A percentile compares a stretch with the other conserved stretches of the same genome.
These are phyloP conservation scores for Bergia sp. DNA, from an alignment of 92 coral and sea anemone species.

Conservation along the genomic window DNA sequence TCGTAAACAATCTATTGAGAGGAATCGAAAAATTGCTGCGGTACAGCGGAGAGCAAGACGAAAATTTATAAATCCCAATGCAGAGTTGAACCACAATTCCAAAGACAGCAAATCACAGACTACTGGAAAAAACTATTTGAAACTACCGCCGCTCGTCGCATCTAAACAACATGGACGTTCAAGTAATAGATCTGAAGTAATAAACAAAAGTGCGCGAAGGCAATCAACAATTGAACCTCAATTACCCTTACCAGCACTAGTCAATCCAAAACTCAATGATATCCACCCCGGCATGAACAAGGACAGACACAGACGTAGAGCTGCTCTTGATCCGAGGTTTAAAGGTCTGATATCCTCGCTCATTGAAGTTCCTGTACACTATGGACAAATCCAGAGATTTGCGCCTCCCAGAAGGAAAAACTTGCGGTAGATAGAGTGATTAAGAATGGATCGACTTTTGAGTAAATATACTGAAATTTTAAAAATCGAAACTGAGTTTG, in stretches of 20 bases:
- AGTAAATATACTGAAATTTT: background rate
- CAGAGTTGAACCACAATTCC: background rate
- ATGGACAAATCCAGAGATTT: slow-evolving; percentile 68
- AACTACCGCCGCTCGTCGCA: background rate
- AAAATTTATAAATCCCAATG: slow-evolving; percentile 37
- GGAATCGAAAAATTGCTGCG: slow-evolving; percentile 56
- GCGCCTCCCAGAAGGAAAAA: slow-evolving; percentile 60
- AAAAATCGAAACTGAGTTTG: background rate
- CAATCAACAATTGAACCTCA: background rate
- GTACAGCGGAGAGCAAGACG: slow-evolving; percentile 71
- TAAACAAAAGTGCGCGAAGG: background rate
- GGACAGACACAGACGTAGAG: slow-evolving; percentile 18
- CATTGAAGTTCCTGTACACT: slow-evolving; percentile 52
- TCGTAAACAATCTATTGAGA: slow-evolving; percentile 54
- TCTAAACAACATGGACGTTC: background rate
- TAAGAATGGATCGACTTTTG: background rate
- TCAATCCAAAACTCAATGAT: background rate
- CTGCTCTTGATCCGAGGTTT: slow-evolving; percentile 76
- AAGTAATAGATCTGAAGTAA: background rate
- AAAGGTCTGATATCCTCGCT: slow-evolving; percentile 66
- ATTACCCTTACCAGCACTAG: background rate
- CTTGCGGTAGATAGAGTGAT: background rate
- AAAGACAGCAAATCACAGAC: background rate
- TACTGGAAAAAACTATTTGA: background rate
- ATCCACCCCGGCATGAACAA: background rate